A percentile compares a stretch with the other conserved stretches of the same genome.
Conservation (phyloP, 2,797 vertebrate genomes). For the Protonibea diacanthus region DNA sequence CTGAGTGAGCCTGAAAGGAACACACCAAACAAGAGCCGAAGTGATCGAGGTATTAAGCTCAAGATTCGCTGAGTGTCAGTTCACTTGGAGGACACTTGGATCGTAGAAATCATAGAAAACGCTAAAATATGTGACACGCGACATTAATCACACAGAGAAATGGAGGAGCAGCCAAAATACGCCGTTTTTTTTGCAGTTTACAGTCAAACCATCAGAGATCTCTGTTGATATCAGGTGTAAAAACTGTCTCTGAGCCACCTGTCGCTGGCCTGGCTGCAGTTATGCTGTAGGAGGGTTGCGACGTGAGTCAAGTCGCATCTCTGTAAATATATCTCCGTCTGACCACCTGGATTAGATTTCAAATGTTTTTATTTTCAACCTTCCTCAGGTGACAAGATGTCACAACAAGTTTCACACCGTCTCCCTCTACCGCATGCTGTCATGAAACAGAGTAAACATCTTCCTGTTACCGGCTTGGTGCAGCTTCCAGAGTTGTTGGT, state of each 20-base stretch:
- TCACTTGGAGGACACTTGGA: not conserved
- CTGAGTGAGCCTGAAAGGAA: not conserved
- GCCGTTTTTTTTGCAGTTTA: not conserved
- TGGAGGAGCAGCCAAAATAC: no score
- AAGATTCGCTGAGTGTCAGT: not conserved
- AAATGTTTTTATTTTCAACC: constrained; percentile 44
- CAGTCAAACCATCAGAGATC: not conserved
- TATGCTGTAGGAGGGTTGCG: not conserved
- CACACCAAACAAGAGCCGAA: not conserved
- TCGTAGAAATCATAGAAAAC: no score
- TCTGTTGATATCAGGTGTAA: not conserved
- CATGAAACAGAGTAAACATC: constrained; percentile 39
- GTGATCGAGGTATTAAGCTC: not conserved
- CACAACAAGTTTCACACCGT: constrained; percentile 46
- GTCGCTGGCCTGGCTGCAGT: not conserved
- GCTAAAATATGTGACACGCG: no score
- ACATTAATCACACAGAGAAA: no score
- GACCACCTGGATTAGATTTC: constrained; percentile 50
- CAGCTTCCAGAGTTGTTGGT: constrained; percentile 14
- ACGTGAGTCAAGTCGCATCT: constrained; percentile 13
- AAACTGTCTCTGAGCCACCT: not conserved
- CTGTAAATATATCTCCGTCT: constrained; percentile 28
- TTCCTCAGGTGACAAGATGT: constrained; percentile 46
- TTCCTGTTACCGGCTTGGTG: constrained; percentile 9
- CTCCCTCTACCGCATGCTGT: constrained; percentile 27